phyloP scores from a whole-genome alignment of 2,797 vertebrate species.

The Holocentrus rufus region DNA sequence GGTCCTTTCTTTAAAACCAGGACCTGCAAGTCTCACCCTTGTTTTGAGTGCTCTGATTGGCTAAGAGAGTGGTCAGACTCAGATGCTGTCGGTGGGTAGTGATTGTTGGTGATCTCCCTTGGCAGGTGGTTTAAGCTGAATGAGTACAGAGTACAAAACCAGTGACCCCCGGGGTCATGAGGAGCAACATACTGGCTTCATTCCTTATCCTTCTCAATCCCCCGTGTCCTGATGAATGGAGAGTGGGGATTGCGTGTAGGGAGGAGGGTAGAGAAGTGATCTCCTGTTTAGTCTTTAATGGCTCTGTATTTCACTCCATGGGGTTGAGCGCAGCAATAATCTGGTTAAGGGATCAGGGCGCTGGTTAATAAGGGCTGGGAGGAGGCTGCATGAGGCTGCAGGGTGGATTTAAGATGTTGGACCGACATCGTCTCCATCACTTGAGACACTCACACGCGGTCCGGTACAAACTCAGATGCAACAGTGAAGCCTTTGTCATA shows the following conservation, averaged over 20 bases:
- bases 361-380: slow-evolving; percentile 62
- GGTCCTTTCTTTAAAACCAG: background rate
- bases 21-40: slow-evolving; percentile 13
- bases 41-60: slow-evolving; percentile 3
- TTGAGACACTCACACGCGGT: slow-evolving; percentile 26
- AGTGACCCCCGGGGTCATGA: slow-evolving; percentile 37
- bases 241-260: slow-evolving; percentile 27
- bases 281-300: slow-evolving; percentile 55
- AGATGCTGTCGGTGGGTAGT: slow-evolving; percentile 34
- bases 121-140: slow-evolving; percentile 11
- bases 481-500: background rate
- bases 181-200: slow-evolving; percentile 29
- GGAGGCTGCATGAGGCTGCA: slow-evolving; percentile 39
- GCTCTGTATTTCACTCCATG: slow-evolving; percentile 18
- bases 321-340: slow-evolving; percentile 47
- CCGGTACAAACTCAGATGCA: slow-evolving; percentile 21
- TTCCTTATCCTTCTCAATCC: slow-evolving; percentile 33
- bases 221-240: slow-evolving; percentile 54
- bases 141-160: slow-evolving; percentile 1
- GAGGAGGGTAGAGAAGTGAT: slow-evolving; percentile 26
- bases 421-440: slow-evolving; percentile 44
- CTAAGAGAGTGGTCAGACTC: background rate
- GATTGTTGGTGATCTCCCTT: slow-evolving; percentile 7
- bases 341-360: slow-evolving; percentile 67
- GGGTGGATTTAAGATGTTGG: slow-evolving; percentile 58